Conservation (phyloP, 2,113 vertebrate species). For the Platichthys flesus region DNA sequence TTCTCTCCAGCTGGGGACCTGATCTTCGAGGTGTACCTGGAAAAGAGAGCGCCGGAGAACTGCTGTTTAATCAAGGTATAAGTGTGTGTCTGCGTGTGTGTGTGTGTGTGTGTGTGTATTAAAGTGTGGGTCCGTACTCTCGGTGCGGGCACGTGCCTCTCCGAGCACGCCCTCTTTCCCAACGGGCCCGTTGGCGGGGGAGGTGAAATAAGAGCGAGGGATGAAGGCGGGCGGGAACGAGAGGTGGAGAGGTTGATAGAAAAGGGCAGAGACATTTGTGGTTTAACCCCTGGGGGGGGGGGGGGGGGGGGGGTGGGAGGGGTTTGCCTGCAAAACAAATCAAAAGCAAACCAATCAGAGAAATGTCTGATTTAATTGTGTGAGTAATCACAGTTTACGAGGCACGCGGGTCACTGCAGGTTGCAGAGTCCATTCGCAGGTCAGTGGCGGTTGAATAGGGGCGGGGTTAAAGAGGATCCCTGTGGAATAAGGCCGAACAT, state of each 20-base stretch:
- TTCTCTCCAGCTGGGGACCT: constrained; percentile 95
- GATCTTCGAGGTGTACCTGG: constrained; percentile 95
- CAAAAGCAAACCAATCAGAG: constrained; percentile 78
- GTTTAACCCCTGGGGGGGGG: constrained; percentile 64
- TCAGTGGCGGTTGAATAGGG: constrained; percentile 1
- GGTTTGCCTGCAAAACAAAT: constrained; percentile 57
- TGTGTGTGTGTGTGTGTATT: constrained; percentile 3
- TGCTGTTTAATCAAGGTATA: constrained; percentile 92
- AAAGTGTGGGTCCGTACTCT: background rate
- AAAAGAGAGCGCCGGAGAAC: constrained; percentile 89
- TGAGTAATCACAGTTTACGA: constrained; percentile 76
- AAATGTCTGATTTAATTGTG: constrained; percentile 78
- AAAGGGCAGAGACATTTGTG: constrained; percentile 46
- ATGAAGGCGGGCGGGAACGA: background rate
- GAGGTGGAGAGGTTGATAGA: constrained; percentile 57
- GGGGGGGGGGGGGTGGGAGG: too few relatives aligned
- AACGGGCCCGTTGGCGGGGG: background rate
- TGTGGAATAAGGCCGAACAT: constrained; percentile 21
- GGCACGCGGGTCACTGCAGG: constrained; percentile 47
- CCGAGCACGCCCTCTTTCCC: too few relatives aligned
- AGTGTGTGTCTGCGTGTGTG: constrained; percentile 17
- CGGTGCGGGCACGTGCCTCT: too few relatives aligned
- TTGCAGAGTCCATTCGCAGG: constrained; percentile 42
- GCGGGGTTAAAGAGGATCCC: constrained; percentile 44
- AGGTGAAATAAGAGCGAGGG: constrained; percentile 28